These are phyloP conservation scores for Sceloporus undulatus DNA, from an alignment of 2,113 vertebrate genomes.

Conservation along the genomic window DNA sequence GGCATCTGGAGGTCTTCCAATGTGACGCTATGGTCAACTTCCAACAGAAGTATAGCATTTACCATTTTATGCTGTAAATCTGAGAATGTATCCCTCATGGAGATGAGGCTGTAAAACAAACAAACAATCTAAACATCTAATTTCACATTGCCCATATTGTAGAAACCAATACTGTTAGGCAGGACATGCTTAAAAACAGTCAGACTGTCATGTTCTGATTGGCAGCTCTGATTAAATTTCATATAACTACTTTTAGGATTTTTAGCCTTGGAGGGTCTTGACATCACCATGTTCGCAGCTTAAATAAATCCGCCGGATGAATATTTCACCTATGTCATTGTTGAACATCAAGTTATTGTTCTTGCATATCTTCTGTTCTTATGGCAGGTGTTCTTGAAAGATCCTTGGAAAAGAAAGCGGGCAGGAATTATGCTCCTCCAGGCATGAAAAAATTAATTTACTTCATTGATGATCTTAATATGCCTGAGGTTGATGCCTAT, in stretches of 20 bases:
- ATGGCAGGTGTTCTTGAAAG: conserved; percentile 82
- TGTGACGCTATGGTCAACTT: too few species aligned
- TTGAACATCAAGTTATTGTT: conserved; percentile 28
- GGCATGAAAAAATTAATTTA: conserved; percentile 84
- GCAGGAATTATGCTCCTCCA: conserved; percentile 81
- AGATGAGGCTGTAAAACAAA: too few species aligned
- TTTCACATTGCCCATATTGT: not conserved
- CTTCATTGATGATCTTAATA: conserved; percentile 85
- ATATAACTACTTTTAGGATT: conserved; percentile 3
- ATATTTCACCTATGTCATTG: conserved; percentile 1
- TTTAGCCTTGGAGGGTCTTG: not conserved
- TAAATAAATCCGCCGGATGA: not conserved
- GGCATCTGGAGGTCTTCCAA: too few species aligned
- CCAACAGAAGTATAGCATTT: too few species aligned
- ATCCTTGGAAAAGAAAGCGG: conserved; percentile 83
- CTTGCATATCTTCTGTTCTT: conserved; percentile 30
- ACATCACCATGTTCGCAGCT: not conserved
- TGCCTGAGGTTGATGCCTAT: conserved; percentile 81
- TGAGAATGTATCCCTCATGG: too few species aligned
- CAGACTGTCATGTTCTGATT: not conserved
- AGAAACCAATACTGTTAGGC: not conserved
- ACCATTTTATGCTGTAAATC: too few species aligned
- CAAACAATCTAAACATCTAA: not conserved
- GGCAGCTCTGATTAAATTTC: conserved; percentile 8
- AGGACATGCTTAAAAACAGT: not conserved